Percentiles rank a stretch among this genome's conserved stretches.
These are phyloP conservation scores for Poeciliopsis occidentalis DNA, from an alignment of 2,113 vertebrate genomes.

Conservation along the genomic window DNA sequence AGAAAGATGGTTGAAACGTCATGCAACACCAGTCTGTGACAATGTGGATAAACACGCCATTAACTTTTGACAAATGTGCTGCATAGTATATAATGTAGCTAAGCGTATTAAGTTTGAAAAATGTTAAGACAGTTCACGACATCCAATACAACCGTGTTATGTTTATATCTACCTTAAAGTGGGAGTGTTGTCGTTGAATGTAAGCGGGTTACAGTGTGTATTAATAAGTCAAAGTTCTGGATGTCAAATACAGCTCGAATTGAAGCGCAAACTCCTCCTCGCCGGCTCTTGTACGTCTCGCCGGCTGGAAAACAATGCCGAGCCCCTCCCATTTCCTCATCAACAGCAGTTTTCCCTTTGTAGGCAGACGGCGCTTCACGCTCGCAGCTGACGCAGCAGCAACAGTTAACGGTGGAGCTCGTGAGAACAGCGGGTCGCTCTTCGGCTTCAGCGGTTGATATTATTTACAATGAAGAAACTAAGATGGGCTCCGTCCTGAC, in stretches of 20 bases:
- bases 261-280: neutral
- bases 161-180: neutral
- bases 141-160: neutral
- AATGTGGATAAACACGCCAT: neutral
- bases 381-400: conserved; percentile 56
- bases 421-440: conserved; percentile 47
- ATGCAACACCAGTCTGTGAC: neutral
- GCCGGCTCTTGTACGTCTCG: too few species aligned
- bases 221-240: neutral
- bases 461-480: conserved; percentile 72
- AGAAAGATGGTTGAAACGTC: too few species aligned
- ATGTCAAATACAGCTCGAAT: neutral
- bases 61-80: too few species aligned
- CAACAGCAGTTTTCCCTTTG: conserved; percentile 46
- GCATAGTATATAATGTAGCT: too few species aligned
- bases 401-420: conserved; percentile 28
- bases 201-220: neutral
- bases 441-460: conserved; percentile 14
- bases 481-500: conserved; percentile 67
- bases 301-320: neutral
- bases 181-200: neutral
- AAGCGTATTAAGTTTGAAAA: neutral
- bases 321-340: conserved; percentile 56
- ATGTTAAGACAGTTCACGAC: neutral
- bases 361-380: too few species aligned